phyloP scores from a whole-genome alignment of 2,797 vertebrate genomes.

The Sebastes glaucus region DNA sequence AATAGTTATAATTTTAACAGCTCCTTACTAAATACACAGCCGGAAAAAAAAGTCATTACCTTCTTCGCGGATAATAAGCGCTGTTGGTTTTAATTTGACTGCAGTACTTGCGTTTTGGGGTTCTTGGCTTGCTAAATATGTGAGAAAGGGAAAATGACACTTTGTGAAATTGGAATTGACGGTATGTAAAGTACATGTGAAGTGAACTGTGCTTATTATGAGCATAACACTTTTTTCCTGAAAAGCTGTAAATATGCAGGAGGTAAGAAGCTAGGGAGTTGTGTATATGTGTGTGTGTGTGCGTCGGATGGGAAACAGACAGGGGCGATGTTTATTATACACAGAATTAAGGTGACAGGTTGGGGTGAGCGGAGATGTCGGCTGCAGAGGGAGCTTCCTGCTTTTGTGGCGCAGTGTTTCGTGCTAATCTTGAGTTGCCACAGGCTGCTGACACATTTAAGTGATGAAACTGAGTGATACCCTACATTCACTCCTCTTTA shows the following conservation, averaged over 20 bases:
- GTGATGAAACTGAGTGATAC: constrained; percentile 61
- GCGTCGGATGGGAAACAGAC: constrained; percentile 16
- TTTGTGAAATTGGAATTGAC: constrained; percentile 73
- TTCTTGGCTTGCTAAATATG: constrained; percentile 51
- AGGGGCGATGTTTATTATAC: constrained; percentile 32
- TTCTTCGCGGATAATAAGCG: neutral
- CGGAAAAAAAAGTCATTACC: neutral
- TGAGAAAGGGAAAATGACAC: constrained; percentile 55
- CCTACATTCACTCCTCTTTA: constrained; percentile 26
- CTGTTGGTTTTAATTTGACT: constrained; percentile 37
- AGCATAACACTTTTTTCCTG: constrained; percentile 40
- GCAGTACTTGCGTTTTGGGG: constrained; percentile 49
- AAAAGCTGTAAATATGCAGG: constrained; percentile 57
- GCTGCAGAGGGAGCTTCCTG: constrained; percentile 23
- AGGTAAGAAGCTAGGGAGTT: constrained; percentile 4
- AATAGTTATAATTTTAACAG: neutral
- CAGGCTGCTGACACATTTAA: constrained; percentile 61
- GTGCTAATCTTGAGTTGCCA: constrained; percentile 61
- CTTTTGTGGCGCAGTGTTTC: constrained; percentile 40
- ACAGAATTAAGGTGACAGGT: constrained; percentile 46
- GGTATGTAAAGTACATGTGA: constrained; percentile 37
- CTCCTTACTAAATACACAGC: neutral
- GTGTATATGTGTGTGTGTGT: neutral
- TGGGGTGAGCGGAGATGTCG: neutral
- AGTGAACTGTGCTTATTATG: constrained; percentile 62